Percentiles rank a stretch among this genome's conserved stretches.
phyloP scores from a whole-genome alignment of 1,140 invertebrate genomes.

The Brachionus sp. region DNA sequence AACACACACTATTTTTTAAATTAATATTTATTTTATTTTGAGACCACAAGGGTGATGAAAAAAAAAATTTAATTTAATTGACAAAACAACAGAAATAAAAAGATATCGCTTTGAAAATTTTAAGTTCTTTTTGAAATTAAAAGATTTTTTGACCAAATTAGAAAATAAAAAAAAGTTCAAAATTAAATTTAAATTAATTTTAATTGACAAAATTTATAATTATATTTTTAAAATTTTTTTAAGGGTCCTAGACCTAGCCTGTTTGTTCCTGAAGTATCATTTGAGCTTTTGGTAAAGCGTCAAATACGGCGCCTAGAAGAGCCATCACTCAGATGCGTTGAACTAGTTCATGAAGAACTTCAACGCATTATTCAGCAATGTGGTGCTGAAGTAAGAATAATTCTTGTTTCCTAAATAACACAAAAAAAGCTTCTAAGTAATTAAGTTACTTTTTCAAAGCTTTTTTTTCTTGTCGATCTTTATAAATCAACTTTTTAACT shows the following conservation, averaged over 20 bases:
- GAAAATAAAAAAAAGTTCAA: too few species aligned
- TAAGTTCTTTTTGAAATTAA: too few species aligned
- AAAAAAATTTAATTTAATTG: too few species aligned
- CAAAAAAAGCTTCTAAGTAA: constrained; percentile 4
- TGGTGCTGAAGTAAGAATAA: constrained; percentile 66
- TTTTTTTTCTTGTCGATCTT: background rate
- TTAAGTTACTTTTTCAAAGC: background rate
- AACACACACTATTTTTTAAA: too few species aligned
- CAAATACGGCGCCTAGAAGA: constrained; percentile 93
- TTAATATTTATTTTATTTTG: too few species aligned
- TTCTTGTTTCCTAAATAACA: background rate
- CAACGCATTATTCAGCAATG: constrained; percentile 97
- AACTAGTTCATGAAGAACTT: constrained; percentile 98
- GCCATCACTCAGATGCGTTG: constrained; percentile 89
- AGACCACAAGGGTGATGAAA: too few species aligned
- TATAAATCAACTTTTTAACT: constrained; percentile 9
- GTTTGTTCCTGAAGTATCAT: constrained; percentile 88
- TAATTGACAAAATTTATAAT: too few species aligned
- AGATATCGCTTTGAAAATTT: too few species aligned
- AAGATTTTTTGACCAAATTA: too few species aligned
- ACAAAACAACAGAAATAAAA: too few species aligned
- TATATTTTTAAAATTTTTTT: constrained; percentile 45
- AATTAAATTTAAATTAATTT: too few species aligned
- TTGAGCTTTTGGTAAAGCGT: constrained; percentile 87
- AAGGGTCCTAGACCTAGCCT: constrained; percentile 85